Base-by-base conservation (phyloP, 2,888 invertebrate species). In the Lordiphosa fenestrarum region DNA sequence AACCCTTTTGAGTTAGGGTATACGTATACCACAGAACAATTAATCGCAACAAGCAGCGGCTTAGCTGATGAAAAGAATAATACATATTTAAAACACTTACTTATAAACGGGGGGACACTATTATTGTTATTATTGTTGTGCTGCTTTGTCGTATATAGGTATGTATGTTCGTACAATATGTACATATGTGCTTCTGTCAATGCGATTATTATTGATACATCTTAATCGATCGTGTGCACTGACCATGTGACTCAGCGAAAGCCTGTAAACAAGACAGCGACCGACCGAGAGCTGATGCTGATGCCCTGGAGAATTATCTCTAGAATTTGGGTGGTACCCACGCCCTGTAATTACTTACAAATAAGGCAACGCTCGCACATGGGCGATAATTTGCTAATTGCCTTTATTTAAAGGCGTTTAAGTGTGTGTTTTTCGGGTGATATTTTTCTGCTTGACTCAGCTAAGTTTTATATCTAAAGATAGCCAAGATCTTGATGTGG, bases 161-260 rank as follows among this genome's bases (percentile, higher is more conserved):
- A 21, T 36, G 9, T 41, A 30, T 30, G 30, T 7, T 35, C 30
- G 10, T 35, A 39, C 23, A 25, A 25, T 25, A 7, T 25, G 25
- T 46, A 53, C 42, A 25, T 30, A 56, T 51, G 33, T 33, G 53
- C 39, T 55, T 46, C 47, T 64, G 49, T 62, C 63, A 53, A 6
- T 53, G 23, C 49, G 54, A 47, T 47, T 47, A 62, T 62, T 50
- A 50, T 55, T 63, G 62, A 53, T 49, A 61, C 53, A 53, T 47
- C 35, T 73, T 70, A 70, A 76, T 81, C 71, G 70, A 56, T 75
- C 82, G 69, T 77, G 71, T 68, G 77, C 57, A 40, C 59, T 48
- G 19, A 52, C 63, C 63, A 77, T 82, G 74, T 75, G 74, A 82
- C 59, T 78, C 72, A 66, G 39, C 30, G 30, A 30, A 9, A 30